Conservation (phyloP, 2,113 vertebrate genomes). For the Anhinga rufa region DNA sequence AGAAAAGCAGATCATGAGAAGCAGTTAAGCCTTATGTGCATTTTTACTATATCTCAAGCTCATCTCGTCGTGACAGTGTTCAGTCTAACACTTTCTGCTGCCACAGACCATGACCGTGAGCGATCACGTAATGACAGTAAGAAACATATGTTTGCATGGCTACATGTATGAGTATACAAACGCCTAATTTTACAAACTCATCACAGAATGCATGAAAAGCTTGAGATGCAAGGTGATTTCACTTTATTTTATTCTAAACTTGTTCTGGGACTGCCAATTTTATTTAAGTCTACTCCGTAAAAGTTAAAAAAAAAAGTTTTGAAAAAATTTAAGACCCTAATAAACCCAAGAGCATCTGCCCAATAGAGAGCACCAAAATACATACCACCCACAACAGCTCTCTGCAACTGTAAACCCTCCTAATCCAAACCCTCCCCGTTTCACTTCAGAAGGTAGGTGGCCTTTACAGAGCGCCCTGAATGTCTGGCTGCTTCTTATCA, state of each 20-base stretch:
- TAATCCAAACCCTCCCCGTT: not conserved
- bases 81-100: not conserved
- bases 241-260: not conserved
- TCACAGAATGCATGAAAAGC: not conserved
- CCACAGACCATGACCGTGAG: not conserved
- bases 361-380: not conserved
- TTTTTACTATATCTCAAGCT: not conserved
- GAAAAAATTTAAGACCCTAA: not conserved
- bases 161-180: not conserved
- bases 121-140: fast-evolving
- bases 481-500: not conserved
- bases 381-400: fast-evolving
- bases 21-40: not conserved
- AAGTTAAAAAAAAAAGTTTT: not conserved
- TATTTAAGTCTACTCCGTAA: not conserved
- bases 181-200: not conserved
- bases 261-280: not conserved
- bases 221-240: not conserved
- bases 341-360: not conserved
- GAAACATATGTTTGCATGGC: not conserved
- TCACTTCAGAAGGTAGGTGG: not conserved
- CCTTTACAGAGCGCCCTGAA: not conserved
- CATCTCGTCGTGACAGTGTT: not conserved
- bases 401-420: not conserved
- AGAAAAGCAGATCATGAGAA: not conserved